Base-by-base conservation (phyloP, 2,113 vertebrate genomes). In the Lichenostomus cassidix region DNA sequence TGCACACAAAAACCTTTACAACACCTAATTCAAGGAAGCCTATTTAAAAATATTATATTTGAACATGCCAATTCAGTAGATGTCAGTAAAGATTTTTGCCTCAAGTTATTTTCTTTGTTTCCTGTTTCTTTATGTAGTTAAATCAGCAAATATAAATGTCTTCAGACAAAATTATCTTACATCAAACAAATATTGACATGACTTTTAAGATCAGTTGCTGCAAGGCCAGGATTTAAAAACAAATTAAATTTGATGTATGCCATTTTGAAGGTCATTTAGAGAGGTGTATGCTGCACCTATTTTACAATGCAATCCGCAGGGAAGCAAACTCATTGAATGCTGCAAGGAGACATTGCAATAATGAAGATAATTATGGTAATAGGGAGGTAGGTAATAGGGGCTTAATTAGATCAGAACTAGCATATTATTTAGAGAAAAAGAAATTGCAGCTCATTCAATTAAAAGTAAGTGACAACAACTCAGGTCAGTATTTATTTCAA, bases 161-260 rank as follows among this genome's bases (percentile, higher is more conserved):
- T 95, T 90, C 91, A 94, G 91, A 94, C 79, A 95, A 96, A 97
- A 96, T 94, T 90, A 96, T 93, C 81, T 97, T 93, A 67, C 58
- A 91, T 95, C 94, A 96, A 97, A 96, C 83, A 97, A 97, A 97
- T 96, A 97, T 82, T 90, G 96, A 95, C 84, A 73, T 83, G 82
- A 87, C 84, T 97, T 97, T 94, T 97, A 97, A 97, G 96, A 97
- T 97, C 95, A 93, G 64, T 91, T 95, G 95, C 96, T 90, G 91
- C 86, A 73, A 93, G 95, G 65, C 73, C 81, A 70, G 78, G 92
- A 95, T 96, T 85, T 96, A 96, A 97, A 92, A 97, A 83, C 82
- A 96, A 95, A 92, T 93, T 88, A 95, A 74, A 92, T 87, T 62
- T 97, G 94, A 97, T 95, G 73, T 31, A 94, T 91, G 82, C 47